These are phyloP conservation scores for Brachionus plicatilis DNA, from an alignment of 1,140 invertebrate species.

Conservation along the genomic window DNA sequence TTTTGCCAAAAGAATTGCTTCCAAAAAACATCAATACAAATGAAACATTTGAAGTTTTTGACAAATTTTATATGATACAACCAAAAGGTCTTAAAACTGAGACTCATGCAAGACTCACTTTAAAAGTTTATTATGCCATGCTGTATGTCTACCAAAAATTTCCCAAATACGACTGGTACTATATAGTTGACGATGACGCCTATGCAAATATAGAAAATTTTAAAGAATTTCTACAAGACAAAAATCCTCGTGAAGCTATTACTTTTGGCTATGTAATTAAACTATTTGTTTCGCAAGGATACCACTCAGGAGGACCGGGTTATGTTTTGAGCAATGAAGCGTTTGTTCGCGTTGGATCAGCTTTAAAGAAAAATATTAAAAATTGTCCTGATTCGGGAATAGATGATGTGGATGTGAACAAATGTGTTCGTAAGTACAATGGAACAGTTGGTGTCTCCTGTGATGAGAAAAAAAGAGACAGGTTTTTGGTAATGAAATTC, in stretches of 20 bases:
- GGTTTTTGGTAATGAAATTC: neutral
- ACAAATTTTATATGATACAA: constrained; percentile 13
- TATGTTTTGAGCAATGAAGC: constrained; percentile 48
- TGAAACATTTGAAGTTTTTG: neutral
- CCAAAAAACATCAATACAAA: neutral
- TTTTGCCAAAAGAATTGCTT: neutral
- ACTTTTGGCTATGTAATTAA: constrained; percentile 16
- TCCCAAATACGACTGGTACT: constrained; percentile 70
- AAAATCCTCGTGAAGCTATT: constrained; percentile 43
- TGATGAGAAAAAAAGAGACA: neutral
- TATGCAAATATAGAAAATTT: constrained; percentile 62
- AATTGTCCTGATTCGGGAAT: constrained; percentile 7
- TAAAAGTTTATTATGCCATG: constrained; percentile 12
- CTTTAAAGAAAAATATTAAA: neutral
- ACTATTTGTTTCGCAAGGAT: neutral
- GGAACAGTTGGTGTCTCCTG: neutral
- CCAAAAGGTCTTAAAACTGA: neutral
- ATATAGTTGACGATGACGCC: constrained; percentile 91
- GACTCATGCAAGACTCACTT: neutral
- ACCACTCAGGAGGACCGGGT: constrained; percentile 44
- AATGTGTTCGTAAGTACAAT: neutral
- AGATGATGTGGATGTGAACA: constrained; percentile 26
- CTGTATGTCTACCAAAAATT: constrained; percentile 57
- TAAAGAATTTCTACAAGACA: constrained; percentile 47
- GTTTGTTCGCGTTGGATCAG: neutral